Conservation (phyloP, 2,888 invertebrate genomes). For the Chaetoderma sp. region DNA sequence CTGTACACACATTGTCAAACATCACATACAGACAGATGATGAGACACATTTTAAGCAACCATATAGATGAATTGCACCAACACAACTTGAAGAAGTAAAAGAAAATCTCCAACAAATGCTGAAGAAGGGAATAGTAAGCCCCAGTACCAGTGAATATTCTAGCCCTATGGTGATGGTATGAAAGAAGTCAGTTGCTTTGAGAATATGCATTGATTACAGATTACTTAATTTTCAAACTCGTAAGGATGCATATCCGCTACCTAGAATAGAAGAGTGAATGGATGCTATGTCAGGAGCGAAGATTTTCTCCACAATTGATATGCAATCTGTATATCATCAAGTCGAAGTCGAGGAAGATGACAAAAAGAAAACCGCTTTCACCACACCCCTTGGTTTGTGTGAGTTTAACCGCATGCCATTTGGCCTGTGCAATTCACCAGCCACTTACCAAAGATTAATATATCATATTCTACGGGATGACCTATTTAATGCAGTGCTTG, state of each 20-base stretch:
- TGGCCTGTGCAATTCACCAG: slow-evolving; percentile 10
- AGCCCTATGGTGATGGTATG: slow-evolving; percentile 19
- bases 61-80: background rate
- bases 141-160: slow-evolving; percentile 10
- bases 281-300: slow-evolving; percentile 7
- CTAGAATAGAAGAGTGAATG: slow-evolving; percentile 14
- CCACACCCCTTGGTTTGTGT: slow-evolving; percentile 4
- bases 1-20: background rate
- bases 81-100: background rate
- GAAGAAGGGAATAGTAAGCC: slow-evolving; percentile 14
- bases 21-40: background rate
- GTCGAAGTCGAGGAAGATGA: slow-evolving; percentile 11
- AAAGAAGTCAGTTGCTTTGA: slow-evolving; percentile 7
- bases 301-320: slow-evolving; percentile 10
- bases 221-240: slow-evolving; percentile 9
- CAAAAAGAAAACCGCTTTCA: slow-evolving; percentile 15
- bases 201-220: slow-evolving; percentile 17
- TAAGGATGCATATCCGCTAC: slow-evolving; percentile 17
- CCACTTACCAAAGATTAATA: slow-evolving; percentile 8
- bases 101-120: background rate
- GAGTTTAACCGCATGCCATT: slow-evolving; percentile 19
- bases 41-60: background rate
- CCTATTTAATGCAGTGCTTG: background rate
- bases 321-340: slow-evolving; percentile 18
- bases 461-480: background rate